Conservation (phyloP, 2,113 vertebrate genomes). For the Pangasianodon hypophthalmus region DNA sequence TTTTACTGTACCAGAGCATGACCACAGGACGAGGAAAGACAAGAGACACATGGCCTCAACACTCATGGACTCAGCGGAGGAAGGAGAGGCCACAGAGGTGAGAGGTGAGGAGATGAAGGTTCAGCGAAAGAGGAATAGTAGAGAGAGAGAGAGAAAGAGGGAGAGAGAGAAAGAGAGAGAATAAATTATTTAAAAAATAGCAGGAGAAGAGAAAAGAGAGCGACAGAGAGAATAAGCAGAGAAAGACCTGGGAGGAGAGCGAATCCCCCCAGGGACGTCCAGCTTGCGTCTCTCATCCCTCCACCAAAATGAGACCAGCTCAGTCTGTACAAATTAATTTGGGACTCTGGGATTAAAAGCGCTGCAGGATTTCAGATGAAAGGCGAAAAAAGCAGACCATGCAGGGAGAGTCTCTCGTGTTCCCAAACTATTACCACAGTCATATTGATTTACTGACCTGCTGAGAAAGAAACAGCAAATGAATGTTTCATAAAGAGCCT, state of each 20-base stretch:
- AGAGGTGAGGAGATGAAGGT: slow-evolving; percentile 35
- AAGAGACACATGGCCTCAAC: slow-evolving; percentile 30
- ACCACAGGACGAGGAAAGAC: slow-evolving; percentile 30
- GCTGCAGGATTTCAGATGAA: slow-evolving; percentile 20
- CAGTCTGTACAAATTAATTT: slow-evolving; percentile 47
- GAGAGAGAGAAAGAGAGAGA: slow-evolving; percentile 23
- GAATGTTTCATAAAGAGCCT: slow-evolving; percentile 10
- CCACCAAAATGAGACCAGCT: slow-evolving; percentile 32
- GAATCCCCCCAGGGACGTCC: slow-evolving; percentile 20
- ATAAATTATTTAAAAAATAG: background rate
- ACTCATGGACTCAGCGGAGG: background rate
- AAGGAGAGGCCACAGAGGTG: slow-evolving; percentile 17
- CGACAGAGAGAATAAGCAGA: background rate
- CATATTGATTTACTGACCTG: slow-evolving; percentile 34
- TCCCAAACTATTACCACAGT: slow-evolving; percentile 42
- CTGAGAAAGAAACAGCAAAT: slow-evolving; percentile 29
- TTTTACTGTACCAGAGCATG: slow-evolving; percentile 21
- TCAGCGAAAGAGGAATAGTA: background rate
- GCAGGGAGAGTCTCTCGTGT: slow-evolving; percentile 22
- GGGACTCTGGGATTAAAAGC: slow-evolving; percentile 50
- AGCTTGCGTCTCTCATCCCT: slow-evolving; percentile 40
- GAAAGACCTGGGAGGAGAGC: background rate
- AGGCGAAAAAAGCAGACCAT: slow-evolving; percentile 13
- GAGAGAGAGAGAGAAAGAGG: background rate
- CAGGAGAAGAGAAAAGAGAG: background rate